These are phyloP conservation scores for Ichneumoninae sp. DNA, from an alignment of 2,888 invertebrate species.

Conservation along the genomic window DNA sequence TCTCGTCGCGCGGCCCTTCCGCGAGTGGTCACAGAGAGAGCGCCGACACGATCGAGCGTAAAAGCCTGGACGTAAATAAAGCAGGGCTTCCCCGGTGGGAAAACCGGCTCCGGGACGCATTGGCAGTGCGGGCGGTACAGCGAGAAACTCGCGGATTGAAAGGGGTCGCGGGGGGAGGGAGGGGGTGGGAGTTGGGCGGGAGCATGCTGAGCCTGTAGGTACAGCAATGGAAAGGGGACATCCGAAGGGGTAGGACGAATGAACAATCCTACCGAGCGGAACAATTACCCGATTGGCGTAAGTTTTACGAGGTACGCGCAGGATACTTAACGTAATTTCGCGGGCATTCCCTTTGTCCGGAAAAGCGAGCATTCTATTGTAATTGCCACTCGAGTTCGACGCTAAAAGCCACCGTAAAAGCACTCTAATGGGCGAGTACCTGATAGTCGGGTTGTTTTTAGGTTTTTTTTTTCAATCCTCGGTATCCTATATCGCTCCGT, in stretches of 20 bases:
- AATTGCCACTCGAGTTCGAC: constrained; percentile 70
- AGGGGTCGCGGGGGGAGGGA: neutral
- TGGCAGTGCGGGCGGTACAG: constrained; percentile 21
- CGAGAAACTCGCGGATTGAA: constrained; percentile 28
- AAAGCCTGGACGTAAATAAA: constrained; percentile 53
- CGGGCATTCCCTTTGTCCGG: constrained; percentile 53
- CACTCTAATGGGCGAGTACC: constrained; percentile 57
- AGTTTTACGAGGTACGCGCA: constrained; percentile 59
- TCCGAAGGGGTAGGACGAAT: constrained; percentile 21
- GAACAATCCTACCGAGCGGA: constrained; percentile 50
- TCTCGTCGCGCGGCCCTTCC: neutral
- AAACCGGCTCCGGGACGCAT: constrained; percentile 36
- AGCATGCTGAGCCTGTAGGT: too few species aligned
- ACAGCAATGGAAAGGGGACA: neutral
- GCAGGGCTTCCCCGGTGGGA: constrained; percentile 43
- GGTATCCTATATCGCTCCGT: neutral
- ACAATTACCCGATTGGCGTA: constrained; percentile 62
- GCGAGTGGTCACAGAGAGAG: constrained; percentile 4
- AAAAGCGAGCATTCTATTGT: constrained; percentile 60
- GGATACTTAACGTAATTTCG: constrained; percentile 62
- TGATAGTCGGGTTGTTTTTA: constrained; percentile 13
- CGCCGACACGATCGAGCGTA: constrained; percentile 48
- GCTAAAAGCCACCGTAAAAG: constrained; percentile 71
- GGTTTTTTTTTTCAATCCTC: neutral
- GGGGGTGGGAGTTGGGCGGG: neutral